These are phyloP conservation scores for Strix uralensis DNA, from an alignment of 2,113 vertebrate species.

Conservation along the genomic window DNA sequence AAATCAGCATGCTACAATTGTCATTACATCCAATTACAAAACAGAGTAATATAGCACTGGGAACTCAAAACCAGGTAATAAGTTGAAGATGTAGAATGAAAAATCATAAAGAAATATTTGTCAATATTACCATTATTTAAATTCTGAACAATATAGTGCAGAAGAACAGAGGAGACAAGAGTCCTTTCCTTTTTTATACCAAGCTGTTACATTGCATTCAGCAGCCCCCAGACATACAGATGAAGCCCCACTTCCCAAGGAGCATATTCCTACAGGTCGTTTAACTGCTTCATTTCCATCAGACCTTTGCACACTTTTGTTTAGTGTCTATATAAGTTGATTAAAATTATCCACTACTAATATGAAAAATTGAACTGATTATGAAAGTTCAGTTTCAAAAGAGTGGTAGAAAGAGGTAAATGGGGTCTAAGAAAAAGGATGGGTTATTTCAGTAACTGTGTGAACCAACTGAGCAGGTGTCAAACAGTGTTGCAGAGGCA, in stretches of 20 bases:
- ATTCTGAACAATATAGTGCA: neutral
- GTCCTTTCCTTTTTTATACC: neutral
- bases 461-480: neutral
- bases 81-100: neutral
- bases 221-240: neutral
- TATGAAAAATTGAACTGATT: neutral
- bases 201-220: neutral
- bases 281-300: neutral
- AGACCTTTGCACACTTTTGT: neutral
- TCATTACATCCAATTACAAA: neutral
- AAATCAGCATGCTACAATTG: neutral
- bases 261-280: neutral
- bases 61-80: neutral
- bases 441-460: neutral
- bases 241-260: neutral
- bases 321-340: neutral
- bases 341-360: neutral
- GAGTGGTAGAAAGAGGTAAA: neutral
- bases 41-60: neutral
- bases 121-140: neutral
- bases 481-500: accelerated
- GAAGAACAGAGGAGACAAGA: neutral
- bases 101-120: neutral
- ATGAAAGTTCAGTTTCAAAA: neutral
- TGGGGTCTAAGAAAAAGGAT: neutral